phyloP scores from a whole-genome alignment of 2,888 invertebrate genomes.

The Scaeva pyrastri region DNA sequence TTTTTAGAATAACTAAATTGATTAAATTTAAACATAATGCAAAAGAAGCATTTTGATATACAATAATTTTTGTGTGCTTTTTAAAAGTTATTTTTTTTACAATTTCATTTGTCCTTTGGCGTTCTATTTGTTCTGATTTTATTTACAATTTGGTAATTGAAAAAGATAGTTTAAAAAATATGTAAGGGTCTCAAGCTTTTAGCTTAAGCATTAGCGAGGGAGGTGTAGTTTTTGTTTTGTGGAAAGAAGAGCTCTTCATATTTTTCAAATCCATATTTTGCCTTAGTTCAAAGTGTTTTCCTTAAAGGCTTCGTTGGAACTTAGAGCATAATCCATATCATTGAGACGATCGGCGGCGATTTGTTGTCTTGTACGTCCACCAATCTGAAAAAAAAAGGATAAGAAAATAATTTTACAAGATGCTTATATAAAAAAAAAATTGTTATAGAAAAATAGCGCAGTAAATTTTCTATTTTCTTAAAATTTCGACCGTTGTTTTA shows the following conservation, averaged over 20 bases:
- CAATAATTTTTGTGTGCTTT: constrained; percentile 29
- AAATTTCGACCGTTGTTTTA: no score
- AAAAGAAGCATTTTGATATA: constrained; percentile 21
- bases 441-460: no score
- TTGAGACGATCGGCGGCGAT: constrained; percentile 77
- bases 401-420: not conserved
- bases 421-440: no score
- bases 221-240: constrained; percentile 32
- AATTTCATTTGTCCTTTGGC: constrained; percentile 41
- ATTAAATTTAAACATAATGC: constrained; percentile 45
- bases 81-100: constrained; percentile 44
- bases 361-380: constrained; percentile 79
- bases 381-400: constrained; percentile 78
- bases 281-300: constrained; percentile 76
- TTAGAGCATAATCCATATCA: constrained; percentile 80
- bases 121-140: constrained; percentile 66
- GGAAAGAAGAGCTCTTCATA: constrained; percentile 31
- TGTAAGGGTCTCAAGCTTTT: constrained; percentile 5
- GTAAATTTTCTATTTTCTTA: no score
- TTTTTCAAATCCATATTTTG: constrained; percentile 4
- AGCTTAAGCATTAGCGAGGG: constrained; percentile 24
- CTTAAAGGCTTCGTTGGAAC: constrained; percentile 79
- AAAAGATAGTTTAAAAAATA: constrained; percentile 38
- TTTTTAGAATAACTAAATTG: constrained; percentile 3
- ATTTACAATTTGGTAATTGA: constrained; percentile 68